phyloP scores from a whole-genome alignment of 2,113 vertebrate species.

The Xenopus laevis region DNA sequence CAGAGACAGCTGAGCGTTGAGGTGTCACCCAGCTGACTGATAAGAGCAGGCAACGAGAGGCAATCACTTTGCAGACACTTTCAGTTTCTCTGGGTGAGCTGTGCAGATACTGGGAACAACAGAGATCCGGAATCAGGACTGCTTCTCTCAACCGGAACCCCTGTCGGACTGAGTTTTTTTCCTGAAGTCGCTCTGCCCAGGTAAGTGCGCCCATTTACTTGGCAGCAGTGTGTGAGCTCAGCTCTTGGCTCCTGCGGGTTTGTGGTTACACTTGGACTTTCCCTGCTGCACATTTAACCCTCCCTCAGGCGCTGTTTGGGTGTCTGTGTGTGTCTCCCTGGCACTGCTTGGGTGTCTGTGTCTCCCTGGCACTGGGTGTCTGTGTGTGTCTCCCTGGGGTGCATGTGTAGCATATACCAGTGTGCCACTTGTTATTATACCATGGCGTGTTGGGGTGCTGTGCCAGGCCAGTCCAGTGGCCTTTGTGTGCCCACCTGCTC shows the following conservation, averaged over 20 bases:
- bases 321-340: slow-evolving; percentile 33
- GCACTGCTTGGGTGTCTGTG: not conserved
- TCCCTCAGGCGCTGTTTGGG: not conserved
- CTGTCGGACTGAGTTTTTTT: not conserved
- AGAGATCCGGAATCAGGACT: too few species aligned
- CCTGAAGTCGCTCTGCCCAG: not conserved
- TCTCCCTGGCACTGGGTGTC: not conserved
- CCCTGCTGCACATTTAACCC: not conserved
- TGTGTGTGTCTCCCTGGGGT: not conserved
- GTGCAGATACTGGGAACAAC: not conserved
- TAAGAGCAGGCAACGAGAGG: slow-evolving; percentile 56
- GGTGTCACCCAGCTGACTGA: slow-evolving; percentile 57
- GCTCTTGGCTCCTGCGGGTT: slow-evolving; percentile 25
- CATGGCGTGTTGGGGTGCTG: too few species aligned
- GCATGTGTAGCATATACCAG: too few species aligned
- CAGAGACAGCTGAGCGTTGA: slow-evolving; percentile 44
- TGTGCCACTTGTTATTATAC: too few species aligned
- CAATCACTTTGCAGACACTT: slow-evolving; percentile 1
- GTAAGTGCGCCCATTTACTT: slow-evolving; percentile 6
- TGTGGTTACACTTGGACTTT: slow-evolving; percentile 32
- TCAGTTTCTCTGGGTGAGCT: slow-evolving; percentile 1
- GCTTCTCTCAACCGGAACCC: not conserved
- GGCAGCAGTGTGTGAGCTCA: slow-evolving; percentile 3
- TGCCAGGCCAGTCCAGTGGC: too few species aligned
- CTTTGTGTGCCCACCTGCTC: not conserved